Evolutionary conservation across 1,140 invertebrate genomes (phyloP), one percentile per base, ranked within the genome.

Genomic region (Forficula auricularia): DNA sequence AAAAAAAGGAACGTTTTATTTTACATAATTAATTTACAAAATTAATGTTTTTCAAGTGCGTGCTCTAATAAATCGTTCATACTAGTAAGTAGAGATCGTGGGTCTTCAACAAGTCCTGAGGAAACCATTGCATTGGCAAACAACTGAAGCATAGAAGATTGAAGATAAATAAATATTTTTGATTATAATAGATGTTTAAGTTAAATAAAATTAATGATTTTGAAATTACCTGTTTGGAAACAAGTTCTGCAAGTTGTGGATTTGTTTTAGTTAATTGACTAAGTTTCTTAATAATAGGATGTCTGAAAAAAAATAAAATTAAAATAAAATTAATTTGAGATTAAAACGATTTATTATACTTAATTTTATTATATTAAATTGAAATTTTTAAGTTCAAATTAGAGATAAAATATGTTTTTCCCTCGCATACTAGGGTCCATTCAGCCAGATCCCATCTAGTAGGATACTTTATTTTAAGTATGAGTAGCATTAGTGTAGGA

Each of bases 91-190:
- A 95, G 65, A 47, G 75, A 73, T 47, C 88, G 68, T 0, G 92
- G 82, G 67, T 97, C 91, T 57, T 92, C 83, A 1, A 92, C 72
- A n/a, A 98, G 65, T 8, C 92, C 92, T 35, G 92, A 91, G 15
- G 79, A 79, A 3, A 96, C 82, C 86, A 97, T 89, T 1, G 90
- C 86, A 65, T 94, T 92, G 34, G 79, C 77, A 57, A 92, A 95
- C 9, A 98, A 57, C 79, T 87, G 52, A 46, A 71, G 61, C 56
- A 55, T 47, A 48, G 34, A 7, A 14, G 16, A 36, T 7, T 4
- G 22, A 27, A 27, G 10, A 27, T 27, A 27, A 27, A 27, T 27
- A 10, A 10, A 27, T 6, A 10, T 8, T 31, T 31, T 31, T 8
- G 30, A n/a, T n/a, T n/a, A n/a, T n/a, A n/a, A n/a, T n/a, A n/a